Conservation (phyloP, 2,888 invertebrate genomes). For the Conomelus anceps region DNA sequence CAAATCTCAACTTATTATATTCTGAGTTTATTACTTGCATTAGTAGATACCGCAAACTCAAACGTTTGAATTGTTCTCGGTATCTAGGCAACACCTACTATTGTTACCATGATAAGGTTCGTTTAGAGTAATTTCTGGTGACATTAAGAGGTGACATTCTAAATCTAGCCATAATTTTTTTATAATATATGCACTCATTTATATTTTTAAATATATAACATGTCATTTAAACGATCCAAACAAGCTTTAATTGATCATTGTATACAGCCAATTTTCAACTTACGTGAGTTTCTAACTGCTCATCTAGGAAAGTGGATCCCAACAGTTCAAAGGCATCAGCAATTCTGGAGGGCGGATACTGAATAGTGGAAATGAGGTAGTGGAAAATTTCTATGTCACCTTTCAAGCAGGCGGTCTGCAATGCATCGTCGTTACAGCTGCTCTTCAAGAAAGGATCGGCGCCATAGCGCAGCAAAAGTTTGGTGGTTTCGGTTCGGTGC, state of each 20-base stretch:
- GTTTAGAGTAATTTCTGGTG: no score
- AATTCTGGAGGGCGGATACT: conserved; percentile 58
- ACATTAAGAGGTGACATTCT: no score
- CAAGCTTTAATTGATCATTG: neutral
- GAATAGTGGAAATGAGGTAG: conserved; percentile 55
- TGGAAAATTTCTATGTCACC: conserved; percentile 66
- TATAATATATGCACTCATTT: no score
- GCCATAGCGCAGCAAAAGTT: conserved; percentile 67
- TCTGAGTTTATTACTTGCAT: no score
- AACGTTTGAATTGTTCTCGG: no score
- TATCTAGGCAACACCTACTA: no score
- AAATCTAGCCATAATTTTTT: no score
- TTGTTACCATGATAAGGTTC: no score
- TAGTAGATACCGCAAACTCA: no score
- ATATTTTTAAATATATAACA: no score
- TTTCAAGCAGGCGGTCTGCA: conserved; percentile 78
- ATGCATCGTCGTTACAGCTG: conserved; percentile 79
- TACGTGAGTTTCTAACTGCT: conserved; percentile 62
- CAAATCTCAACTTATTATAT: no score
- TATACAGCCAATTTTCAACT: neutral
- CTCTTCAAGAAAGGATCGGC: conserved; percentile 71
- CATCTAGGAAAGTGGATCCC: conserved; percentile 81
- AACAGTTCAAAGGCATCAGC: conserved; percentile 85
- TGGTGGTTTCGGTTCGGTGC: conserved; percentile 69
- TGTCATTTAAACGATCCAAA: no score